Base-by-base conservation (phyloP, 2,888 invertebrate species). In the Itoplectis maculator region DNA sequence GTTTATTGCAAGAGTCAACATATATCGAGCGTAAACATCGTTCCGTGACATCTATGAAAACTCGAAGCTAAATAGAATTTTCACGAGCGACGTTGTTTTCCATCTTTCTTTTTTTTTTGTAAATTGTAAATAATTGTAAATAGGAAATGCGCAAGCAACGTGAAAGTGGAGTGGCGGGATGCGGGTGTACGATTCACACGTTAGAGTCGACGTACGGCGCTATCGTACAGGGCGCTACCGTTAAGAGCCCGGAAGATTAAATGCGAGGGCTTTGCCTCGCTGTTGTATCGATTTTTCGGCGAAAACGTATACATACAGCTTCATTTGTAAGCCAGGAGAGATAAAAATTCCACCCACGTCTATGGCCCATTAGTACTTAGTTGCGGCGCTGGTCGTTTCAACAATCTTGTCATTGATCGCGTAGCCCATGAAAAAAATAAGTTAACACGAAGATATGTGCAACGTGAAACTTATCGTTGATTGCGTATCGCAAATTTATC, bases 291-390 rank as follows among this genome's bases (percentile, higher is more conserved):
- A 77, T 56, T 77, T 56, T 73, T 63, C 23, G 18, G 20, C 42
- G 37, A n/a, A 49, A 68, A 74, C 63, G 29, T 29, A 70, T 65
- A 42, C 40, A 18, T n/a, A 61, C 45, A 20, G 35, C 56, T 63
- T 54, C 63, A 74, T 42, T 47, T 56, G 56, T 54, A 69, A 42
- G 54, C 54, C 51, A 11, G 61, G 9, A 65, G 49, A 66, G 45
- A 77, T 81, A 37, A 73, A 72, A 77, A 81, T 81, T 73, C 77
- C 73, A 73, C 61, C 72, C 81, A 81, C 77, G 77, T 81, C 77
- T 68, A 37, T 54, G 68, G 37, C 68, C 51, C 73, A 69, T 70
- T 42, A n/a, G 65, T 15, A 15, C 40, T 76, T 42, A 20, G 35
- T 68, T 51, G 51, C 63, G 68, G 66, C 45, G 45, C 73, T 68